These are phyloP conservation scores for Helobdella robusta DNA, from an alignment of 2,888 invertebrate species.

Conservation along the genomic window DNA sequence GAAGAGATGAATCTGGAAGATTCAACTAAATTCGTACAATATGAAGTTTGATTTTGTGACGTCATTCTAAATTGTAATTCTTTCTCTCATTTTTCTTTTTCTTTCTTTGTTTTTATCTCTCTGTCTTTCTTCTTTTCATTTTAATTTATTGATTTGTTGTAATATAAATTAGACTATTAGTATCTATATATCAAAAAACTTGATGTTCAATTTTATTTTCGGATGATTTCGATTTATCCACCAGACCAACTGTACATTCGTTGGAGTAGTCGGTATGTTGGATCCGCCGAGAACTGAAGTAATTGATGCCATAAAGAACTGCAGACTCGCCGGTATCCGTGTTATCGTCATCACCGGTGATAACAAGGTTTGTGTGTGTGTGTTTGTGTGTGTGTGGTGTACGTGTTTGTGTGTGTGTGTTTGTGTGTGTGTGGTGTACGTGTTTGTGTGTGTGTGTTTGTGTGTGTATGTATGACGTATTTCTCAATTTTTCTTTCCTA, in stretches of 20 bases:
- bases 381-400: too few species aligned
- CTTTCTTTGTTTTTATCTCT: too few species aligned
- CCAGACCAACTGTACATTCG: slow-evolving; percentile 77
- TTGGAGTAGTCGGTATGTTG: slow-evolving; percentile 99
- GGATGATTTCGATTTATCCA: not conserved
- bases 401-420: too few species aligned
- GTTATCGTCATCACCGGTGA: slow-evolving; percentile 99
- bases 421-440: too few species aligned
- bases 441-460: too few species aligned
- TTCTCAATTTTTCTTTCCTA: too few species aligned
- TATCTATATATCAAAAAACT: not conserved
- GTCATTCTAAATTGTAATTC: not conserved
- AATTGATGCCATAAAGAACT: slow-evolving; percentile 78
- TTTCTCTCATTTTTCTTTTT: too few species aligned
- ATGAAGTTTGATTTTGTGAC: slow-evolving; percentile 62
- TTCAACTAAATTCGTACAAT: slow-evolving; percentile 86
- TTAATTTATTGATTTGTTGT: not conserved
- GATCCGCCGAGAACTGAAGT: slow-evolving; percentile 95
- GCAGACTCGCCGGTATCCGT: slow-evolving; percentile 95
- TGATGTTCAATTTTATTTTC: not conserved
- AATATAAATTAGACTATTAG: not conserved
- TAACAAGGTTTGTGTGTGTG: slow-evolving; percentile 69
- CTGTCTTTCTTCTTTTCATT: too few species aligned
- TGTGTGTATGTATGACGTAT: too few species aligned
- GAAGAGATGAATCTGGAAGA: slow-evolving; percentile 97